Evolutionary conservation across 2,113 vertebrate species (phyloP).

Genomic region (Furnarius figulus): DNA sequence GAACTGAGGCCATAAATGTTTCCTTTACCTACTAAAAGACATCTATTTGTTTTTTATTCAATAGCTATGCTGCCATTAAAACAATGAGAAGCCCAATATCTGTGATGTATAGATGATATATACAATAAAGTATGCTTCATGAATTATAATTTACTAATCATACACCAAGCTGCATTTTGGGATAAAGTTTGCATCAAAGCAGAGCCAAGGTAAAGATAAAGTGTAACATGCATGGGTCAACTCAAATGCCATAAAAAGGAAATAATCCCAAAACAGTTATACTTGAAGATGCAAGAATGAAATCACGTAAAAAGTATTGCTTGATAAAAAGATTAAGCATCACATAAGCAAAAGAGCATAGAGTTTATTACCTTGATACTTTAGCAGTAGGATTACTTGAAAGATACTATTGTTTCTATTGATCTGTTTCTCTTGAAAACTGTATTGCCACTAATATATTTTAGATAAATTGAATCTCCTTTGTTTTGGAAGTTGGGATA

Average conservation of each 20-base stretch:
- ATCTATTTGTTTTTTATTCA: slow-evolving; percentile 28
- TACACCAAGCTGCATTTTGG: not conserved
- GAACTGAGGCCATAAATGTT: slow-evolving; percentile 48
- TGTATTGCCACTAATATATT: not conserved
- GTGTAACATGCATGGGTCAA: not conserved
- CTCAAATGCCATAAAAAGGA: not conserved
- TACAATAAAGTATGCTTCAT: not conserved
- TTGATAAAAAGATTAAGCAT: not conserved
- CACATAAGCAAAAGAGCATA: not conserved
- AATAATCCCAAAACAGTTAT: not conserved
- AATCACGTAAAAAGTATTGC: not conserved
- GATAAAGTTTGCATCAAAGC: not conserved
- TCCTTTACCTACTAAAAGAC: slow-evolving; percentile 20
- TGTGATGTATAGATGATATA: not conserved
- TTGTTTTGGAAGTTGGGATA: not conserved
- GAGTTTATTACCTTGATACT: not conserved
- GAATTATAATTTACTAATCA: slow-evolving; percentile 32
- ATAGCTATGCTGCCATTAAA: slow-evolving; percentile 7
- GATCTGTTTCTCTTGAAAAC: not conserved
- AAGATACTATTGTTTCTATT: not conserved
- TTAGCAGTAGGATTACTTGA: not conserved
- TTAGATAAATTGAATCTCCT: not conserved
- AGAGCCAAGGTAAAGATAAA: not conserved
- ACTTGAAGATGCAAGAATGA: not conserved
- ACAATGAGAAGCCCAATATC: slow-evolving; percentile 15